phyloP scores from a whole-genome alignment of 2,113 vertebrate genomes.

The Donacobius atricapilla region DNA sequence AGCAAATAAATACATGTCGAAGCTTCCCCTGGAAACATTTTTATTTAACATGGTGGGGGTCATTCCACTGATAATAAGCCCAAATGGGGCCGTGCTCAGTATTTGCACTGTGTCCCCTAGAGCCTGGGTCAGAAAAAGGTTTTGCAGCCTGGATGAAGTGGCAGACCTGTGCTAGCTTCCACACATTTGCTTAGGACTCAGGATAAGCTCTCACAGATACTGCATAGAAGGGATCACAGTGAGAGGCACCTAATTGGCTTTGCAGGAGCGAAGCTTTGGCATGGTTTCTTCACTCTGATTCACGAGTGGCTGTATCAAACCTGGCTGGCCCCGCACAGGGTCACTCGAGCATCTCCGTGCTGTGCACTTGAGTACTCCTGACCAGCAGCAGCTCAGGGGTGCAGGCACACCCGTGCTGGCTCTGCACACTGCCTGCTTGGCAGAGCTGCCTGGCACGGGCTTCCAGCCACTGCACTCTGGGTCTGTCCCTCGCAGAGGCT shows the following conservation, averaged over 20 bases:
- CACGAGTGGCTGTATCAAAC: background rate
- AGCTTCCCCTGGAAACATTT: background rate
- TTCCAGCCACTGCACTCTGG: accelerated
- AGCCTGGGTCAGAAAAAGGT: background rate
- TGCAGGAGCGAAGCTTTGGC: background rate
- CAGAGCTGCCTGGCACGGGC: background rate
- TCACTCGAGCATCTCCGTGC: background rate
- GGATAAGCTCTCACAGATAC: background rate
- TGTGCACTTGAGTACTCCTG: background rate
- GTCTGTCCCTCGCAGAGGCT: background rate
- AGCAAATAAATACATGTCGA: background rate
- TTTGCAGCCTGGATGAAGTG: background rate
- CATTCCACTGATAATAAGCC: accelerated
- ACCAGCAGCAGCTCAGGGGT: background rate
- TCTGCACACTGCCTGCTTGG: background rate
- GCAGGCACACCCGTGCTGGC: background rate
- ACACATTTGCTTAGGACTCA: accelerated
- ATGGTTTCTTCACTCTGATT: background rate
- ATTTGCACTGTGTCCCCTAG: background rate
- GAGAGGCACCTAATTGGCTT: background rate
- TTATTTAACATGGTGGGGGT: background rate
- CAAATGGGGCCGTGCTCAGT: accelerated
- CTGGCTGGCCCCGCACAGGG: background rate
- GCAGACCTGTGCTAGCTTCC: background rate
- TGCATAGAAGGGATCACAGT: background rate